Percentiles rank a stretch among this genome's conserved stretches.
Conservation (phyloP, 2,888 invertebrate species). For the Leptinotarsa rubiginosa region DNA sequence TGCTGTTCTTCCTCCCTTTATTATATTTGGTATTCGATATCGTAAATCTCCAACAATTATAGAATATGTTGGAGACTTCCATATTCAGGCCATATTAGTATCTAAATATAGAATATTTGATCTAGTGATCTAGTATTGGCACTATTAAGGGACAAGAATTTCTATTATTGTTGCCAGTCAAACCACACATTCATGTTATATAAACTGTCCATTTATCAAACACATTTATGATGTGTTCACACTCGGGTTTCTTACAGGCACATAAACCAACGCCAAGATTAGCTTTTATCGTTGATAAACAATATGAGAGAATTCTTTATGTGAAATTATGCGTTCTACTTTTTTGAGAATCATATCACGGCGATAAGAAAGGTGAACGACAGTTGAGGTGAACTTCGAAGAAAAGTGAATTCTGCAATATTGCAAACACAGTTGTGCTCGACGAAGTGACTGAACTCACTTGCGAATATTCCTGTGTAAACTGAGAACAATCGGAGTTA, state of each 20-base stretch:
- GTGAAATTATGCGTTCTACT: constrained; percentile 43
- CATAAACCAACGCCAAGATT: constrained; percentile 34
- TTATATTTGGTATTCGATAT: too few relatives aligned
- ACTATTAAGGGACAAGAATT: not conserved
- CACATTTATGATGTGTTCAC: constrained; percentile 31
- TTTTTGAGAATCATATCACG: constrained; percentile 46
- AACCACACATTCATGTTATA: not conserved
- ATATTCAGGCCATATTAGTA: too few relatives aligned
- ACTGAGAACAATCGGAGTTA: constrained; percentile 11
- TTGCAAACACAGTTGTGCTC: constrained; percentile 16
- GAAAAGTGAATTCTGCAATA: constrained; percentile 23
- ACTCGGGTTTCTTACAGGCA: constrained; percentile 24
- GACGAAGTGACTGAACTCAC: constrained; percentile 10
- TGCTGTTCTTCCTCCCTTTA: too few relatives aligned
- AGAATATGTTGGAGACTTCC: too few relatives aligned
- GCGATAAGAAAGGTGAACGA: constrained; percentile 49
- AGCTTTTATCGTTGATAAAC: constrained; percentile 42
- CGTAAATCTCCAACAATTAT: too few relatives aligned
- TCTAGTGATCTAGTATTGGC: not conserved
- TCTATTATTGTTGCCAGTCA: not conserved
- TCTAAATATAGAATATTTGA: not conserved
- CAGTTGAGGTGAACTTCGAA: constrained; percentile 38
- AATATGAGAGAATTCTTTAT: constrained; percentile 40
- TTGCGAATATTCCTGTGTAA: constrained; percentile 7
- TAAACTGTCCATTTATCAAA: constrained; percentile 16